Conservation (phyloP, 2,888 invertebrate genomes). For the Drosophila koepferae region DNA sequence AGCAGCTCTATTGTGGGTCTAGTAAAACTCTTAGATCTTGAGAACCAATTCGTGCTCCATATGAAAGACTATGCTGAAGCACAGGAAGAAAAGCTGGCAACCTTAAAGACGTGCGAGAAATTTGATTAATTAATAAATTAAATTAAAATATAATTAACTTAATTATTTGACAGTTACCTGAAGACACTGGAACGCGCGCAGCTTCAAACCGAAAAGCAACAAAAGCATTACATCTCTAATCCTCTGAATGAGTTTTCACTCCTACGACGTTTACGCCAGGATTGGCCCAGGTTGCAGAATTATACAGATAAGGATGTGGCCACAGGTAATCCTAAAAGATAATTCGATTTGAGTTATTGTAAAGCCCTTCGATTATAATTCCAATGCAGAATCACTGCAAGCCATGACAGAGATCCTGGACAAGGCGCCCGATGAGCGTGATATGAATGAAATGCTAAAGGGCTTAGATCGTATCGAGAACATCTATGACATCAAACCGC, state of each 20-base stretch:
- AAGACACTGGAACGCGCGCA: constrained; percentile 11
- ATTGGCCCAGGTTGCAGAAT: constrained; percentile 49
- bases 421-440: constrained; percentile 16
- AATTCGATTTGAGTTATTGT: neutral
- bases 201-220: neutral
- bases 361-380: neutral
- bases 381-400: constrained; percentile 21
- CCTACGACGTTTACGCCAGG: constrained; percentile 52
- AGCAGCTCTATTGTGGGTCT: constrained; percentile 44
- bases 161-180: constrained; percentile 36
- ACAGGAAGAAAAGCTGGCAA: constrained; percentile 43
- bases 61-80: constrained; percentile 30
- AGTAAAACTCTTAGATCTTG: constrained; percentile 28
- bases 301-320: constrained; percentile 18
- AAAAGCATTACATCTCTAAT: constrained; percentile 46
- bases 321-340: constrained; percentile 19
- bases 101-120: constrained; percentile 39
- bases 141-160: neutral
- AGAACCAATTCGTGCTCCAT: constrained; percentile 42
- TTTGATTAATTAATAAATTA: neutral
- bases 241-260: constrained; percentile 52
- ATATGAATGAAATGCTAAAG: constrained; percentile 37
- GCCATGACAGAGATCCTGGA: constrained; percentile 26
- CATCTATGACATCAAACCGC: constrained; percentile 40
- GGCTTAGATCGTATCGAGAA: constrained; percentile 52